A percentile compares a stretch with the other conserved stretches of the same genome.
Evolutionary conservation across 2,113 vertebrate genomes (phyloP).

Genomic region (Sphyrna mokarran): DNA sequence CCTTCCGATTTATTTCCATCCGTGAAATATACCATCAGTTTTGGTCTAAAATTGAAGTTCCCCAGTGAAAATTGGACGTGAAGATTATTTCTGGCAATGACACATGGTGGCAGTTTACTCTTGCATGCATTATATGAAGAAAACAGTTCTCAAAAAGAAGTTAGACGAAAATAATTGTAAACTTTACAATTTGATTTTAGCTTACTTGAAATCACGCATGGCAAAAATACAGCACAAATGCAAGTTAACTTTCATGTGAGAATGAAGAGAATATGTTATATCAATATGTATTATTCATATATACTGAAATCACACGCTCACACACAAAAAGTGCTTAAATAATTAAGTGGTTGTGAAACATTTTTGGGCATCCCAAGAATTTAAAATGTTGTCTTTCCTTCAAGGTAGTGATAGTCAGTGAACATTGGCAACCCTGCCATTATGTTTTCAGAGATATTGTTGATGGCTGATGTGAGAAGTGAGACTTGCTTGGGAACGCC

Average conservation of each 20-base stretch:
- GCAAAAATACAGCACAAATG: background rate
- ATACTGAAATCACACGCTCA: background rate
- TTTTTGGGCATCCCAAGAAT: background rate
- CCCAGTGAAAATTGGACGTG: background rate
- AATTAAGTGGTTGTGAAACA: background rate
- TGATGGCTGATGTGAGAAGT: background rate
- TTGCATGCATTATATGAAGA: background rate
- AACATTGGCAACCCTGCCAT: background rate
- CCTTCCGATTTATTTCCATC: background rate
- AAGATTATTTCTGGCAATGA: background rate
- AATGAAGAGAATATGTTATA: background rate
- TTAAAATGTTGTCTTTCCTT: background rate
- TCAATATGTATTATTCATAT: background rate
- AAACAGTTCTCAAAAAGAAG: background rate
- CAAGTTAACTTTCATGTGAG: background rate
- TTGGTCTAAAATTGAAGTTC: background rate
- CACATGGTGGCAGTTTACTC: background rate
- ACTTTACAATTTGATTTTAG: background rate
- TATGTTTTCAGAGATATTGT: background rate
- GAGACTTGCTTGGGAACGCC: background rate
- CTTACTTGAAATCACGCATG: background rate
- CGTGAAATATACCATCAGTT: background rate
- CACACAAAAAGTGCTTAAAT: background rate
- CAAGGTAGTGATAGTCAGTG: background rate
- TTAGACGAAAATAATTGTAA: background rate